Base-by-base conservation (phyloP, 2,113 vertebrate species). In the Seriola aureovittata region DNA sequence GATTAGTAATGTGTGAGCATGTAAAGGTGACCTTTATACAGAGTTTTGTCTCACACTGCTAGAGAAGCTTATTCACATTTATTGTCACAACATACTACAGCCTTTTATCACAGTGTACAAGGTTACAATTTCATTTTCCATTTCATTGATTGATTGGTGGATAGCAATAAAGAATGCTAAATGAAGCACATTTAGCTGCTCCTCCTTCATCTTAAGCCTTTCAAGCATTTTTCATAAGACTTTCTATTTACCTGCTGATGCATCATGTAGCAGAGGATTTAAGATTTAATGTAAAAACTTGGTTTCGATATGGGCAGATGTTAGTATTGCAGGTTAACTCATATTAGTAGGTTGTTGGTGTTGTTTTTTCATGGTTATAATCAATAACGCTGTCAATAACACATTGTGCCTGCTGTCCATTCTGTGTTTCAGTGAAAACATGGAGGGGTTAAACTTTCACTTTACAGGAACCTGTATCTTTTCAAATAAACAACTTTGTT, bases 1-100 rank as follows among this genome's bases (percentile, higher is more conserved):
- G 93, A 94, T 95, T 93, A 94, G 75, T 65, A 29, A 54, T 75
- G 72, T 86, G 78, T 68, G 85, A 87, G 55, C 19, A 23, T 85
- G 75, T 85, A 94, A 89, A 93, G 92, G 91, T 95, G 93, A 95
- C 94, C 95, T 95, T 96, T 95, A 91, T 88, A 82, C 90, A 87
- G 76, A 89, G 85, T 91, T 93, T 80, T 86, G 79, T 86, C 85
- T 88, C 75, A 60, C 70, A 81, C 80, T 79, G 38, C 8, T 79
- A 64, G 78, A 73, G 78, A 23, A 80, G 71, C 59, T 55, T 38
- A 66, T 54, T 62, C 75, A 74, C 66, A 52, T 55, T 73, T 9
- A 21, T 46, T 11, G 19, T 44, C 14, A 23, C 8, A 32, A 44
- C n/a, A 84, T 63, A 29, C 32, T n/a, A 21, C 42, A 66, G 54